Conservation (phyloP, 2,888 invertebrate genomes). For the Andricus quercusramuli region DNA sequence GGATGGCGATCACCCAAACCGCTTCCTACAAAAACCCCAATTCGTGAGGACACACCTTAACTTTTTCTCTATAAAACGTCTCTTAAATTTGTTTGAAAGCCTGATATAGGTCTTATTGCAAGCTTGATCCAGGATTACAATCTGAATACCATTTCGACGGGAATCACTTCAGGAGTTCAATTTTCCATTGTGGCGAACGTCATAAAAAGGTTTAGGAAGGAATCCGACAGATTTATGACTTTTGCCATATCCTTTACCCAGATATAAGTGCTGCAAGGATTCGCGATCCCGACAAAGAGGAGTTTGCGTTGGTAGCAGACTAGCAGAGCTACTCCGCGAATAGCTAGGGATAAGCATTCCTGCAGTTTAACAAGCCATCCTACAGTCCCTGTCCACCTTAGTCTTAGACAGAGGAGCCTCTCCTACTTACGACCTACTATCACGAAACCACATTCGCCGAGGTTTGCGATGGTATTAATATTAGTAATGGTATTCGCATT, state of each 20-base stretch:
- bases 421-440: slow-evolving; percentile 42
- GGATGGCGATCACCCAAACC: neutral
- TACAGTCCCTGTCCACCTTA: slow-evolving; percentile 26
- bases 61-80: neutral
- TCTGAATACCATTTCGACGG: neutral
- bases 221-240: slow-evolving; percentile 32
- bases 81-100: neutral
- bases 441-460: slow-evolving; percentile 36
- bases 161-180: neutral
- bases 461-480: slow-evolving; percentile 28
- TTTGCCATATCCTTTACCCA: slow-evolving; percentile 19
- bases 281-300: slow-evolving; percentile 36
- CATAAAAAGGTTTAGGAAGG: neutral
- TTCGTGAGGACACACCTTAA: neutral
- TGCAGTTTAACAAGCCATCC: slow-evolving; percentile 25
- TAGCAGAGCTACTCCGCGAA: slow-evolving; percentile 31
- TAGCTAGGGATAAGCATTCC: slow-evolving; percentile 39
- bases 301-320: slow-evolving; percentile 35
- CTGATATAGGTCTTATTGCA: neutral
- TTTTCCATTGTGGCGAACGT: slow-evolving; percentile 11
- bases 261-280: slow-evolving; percentile 22
- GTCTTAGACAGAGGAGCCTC: slow-evolving; percentile 23
- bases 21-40: neutral
- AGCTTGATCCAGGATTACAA: neutral
- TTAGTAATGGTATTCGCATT: neutral